These are phyloP conservation scores for Drosophila hawaiiensis DNA, from an alignment of 2,888 invertebrate species.

Conservation along the genomic window DNA sequence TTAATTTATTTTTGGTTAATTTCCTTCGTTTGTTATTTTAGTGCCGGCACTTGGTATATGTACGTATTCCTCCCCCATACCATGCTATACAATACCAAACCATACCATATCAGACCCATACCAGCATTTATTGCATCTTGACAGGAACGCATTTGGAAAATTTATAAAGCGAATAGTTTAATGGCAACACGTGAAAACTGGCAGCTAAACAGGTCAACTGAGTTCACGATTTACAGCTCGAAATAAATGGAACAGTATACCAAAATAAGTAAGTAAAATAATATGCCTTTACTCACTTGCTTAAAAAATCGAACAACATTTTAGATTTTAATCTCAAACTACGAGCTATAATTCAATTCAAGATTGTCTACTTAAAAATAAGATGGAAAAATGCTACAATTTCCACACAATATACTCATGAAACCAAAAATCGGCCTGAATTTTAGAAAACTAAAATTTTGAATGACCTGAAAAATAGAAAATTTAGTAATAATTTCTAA, in stretches of 20 bases:
- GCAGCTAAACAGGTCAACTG: slow-evolving; percentile 33
- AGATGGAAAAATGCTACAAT: neutral
- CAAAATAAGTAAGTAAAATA: neutral
- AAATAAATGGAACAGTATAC: neutral
- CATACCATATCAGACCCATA: slow-evolving; percentile 47
- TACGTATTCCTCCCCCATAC: slow-evolving; percentile 1
- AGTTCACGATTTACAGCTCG: slow-evolving; percentile 2
- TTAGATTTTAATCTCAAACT: neutral
- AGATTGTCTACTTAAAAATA: neutral
- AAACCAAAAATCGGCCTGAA: no score
- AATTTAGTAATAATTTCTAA: neutral
- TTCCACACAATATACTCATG: no score
- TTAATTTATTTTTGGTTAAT: slow-evolving; percentile 81
- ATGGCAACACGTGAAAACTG: slow-evolving; percentile 35
- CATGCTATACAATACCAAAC: slow-evolving; percentile 6
- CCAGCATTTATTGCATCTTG: slow-evolving; percentile 73
- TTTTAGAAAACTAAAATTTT: no score
- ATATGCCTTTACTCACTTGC: neutral
- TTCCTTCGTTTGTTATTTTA: slow-evolving; percentile 77
- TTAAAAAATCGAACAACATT: neutral
- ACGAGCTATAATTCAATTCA: neutral
- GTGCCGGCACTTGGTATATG: slow-evolving; percentile 56
- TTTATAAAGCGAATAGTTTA: slow-evolving; percentile 43
- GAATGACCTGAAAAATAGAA: neutral
- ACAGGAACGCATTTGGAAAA: slow-evolving; percentile 63